Conservation (phyloP, 2,113 vertebrate genomes). For the Sitta europaea region DNA sequence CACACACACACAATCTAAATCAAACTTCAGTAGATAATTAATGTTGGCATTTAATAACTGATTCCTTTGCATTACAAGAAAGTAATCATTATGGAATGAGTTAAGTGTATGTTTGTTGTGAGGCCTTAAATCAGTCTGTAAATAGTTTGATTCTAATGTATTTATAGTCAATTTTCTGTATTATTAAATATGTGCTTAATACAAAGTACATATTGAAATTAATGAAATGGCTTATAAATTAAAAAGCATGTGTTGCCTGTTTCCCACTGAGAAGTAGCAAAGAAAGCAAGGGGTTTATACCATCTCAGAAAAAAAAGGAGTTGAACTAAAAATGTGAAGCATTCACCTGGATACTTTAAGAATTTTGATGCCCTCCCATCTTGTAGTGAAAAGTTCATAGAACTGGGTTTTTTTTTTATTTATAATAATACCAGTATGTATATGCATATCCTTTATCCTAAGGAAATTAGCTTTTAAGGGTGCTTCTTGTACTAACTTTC, state of each 20-base stretch:
- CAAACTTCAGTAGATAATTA: not conserved
- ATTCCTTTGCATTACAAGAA: not conserved
- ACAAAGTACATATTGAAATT: not conserved
- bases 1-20: not conserved
- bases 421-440: not conserved
- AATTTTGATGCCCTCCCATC: not conserved
- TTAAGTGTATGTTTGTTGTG: not conserved
- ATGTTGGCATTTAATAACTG: not conserved
- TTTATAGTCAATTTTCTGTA: not conserved
- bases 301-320: not conserved
- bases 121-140: not conserved
- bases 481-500: not conserved
- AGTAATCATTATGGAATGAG: not conserved
- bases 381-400: not conserved
- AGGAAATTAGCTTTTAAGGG: not conserved
- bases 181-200: not conserved
- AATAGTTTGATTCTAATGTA: not conserved
- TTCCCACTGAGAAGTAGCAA: not conserved
- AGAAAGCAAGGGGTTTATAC: not conserved
- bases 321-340: not conserved
- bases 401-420: not conserved
- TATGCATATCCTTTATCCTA: not conserved
- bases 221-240: not conserved
- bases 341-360: not conserved
- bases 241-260: not conserved